phyloP scores from a whole-genome alignment of 2,113 vertebrate species.

The Canis aureus region DNA sequence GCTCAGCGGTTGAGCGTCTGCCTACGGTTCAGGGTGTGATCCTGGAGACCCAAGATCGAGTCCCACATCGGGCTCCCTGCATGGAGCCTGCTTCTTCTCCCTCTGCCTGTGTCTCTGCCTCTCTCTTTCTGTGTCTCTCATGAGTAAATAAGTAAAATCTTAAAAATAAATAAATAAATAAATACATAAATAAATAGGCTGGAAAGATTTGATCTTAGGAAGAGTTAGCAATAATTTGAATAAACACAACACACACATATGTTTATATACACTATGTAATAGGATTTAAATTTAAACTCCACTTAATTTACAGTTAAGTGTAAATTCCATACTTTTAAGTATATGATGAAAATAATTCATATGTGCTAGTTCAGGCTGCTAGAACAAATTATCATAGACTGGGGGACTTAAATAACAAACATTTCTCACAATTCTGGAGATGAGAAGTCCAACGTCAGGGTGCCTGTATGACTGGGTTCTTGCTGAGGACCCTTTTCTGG shows the following conservation, averaged over 20 bases:
- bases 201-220: not conserved
- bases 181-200: not conserved
- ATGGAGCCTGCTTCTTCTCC: too few species aligned
- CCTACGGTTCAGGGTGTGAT: too few species aligned
- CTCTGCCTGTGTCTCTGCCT: too few species aligned
- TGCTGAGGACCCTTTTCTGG: not conserved
- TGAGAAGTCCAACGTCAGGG: not conserved
- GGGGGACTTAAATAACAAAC: not conserved
- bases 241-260: not conserved
- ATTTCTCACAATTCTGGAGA: not conserved
- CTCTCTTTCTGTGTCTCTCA: too few species aligned
- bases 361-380: not conserved
- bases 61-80: too few species aligned
- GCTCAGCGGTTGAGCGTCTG: too few species aligned
- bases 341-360: not conserved
- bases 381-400: not conserved
- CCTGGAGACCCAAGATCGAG: too few species aligned
- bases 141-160: too few species aligned
- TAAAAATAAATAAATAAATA: too few species aligned
- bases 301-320: not conserved
- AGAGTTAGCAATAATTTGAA: not conserved
- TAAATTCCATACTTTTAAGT: not conserved
- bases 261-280: not conserved
- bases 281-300: not conserved
- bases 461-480: not conserved